These are phyloP conservation scores for Meganola albula DNA, from an alignment of 2,888 invertebrate species.

Conservation along the genomic window DNA sequence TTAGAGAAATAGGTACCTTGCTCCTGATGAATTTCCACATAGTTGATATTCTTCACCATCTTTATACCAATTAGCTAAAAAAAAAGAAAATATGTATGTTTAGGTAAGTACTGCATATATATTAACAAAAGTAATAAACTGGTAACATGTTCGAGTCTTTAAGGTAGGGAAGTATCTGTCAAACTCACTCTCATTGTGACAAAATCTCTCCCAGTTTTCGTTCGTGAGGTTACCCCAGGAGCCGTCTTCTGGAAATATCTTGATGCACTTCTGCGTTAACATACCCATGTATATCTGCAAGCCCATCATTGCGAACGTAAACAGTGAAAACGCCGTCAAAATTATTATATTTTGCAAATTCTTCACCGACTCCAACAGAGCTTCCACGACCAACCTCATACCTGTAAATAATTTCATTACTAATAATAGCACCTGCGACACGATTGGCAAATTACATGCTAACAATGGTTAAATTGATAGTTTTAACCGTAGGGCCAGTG, in stretches of 20 bases:
- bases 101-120: too few relatives aligned
- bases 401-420: too few relatives aligned
- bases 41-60: slow-evolving; percentile 84
- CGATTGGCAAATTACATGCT: too few relatives aligned
- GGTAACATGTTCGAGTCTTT: too few relatives aligned
- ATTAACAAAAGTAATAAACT: too few relatives aligned
- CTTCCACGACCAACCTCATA: slow-evolving; percentile 99
- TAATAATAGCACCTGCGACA: too few relatives aligned
- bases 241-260: slow-evolving; percentile 90
- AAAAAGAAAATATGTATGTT: too few relatives aligned
- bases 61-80: slow-evolving; percentile 87
- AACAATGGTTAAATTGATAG: too few relatives aligned
- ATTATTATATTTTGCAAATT: slow-evolving; percentile 99
- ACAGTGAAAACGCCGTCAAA: slow-evolving; percentile 98
- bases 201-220: slow-evolving; percentile 90
- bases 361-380: slow-evolving; percentile 99
- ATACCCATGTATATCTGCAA: slow-evolving; percentile 99
- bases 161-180: slow-evolving; percentile 4
- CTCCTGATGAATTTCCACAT: slow-evolving; percentile 95
- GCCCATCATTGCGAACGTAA: slow-evolving; percentile 98
- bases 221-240: slow-evolving; percentile 91
- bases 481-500: too few relatives aligned
- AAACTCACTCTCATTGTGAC: slow-evolving; percentile 85
- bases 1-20: slow-evolving; percentile 91
- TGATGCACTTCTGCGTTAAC: slow-evolving; percentile 96